Base-by-base conservation (phyloP, 2,113 vertebrate genomes). In the Capra hircus region DNA sequence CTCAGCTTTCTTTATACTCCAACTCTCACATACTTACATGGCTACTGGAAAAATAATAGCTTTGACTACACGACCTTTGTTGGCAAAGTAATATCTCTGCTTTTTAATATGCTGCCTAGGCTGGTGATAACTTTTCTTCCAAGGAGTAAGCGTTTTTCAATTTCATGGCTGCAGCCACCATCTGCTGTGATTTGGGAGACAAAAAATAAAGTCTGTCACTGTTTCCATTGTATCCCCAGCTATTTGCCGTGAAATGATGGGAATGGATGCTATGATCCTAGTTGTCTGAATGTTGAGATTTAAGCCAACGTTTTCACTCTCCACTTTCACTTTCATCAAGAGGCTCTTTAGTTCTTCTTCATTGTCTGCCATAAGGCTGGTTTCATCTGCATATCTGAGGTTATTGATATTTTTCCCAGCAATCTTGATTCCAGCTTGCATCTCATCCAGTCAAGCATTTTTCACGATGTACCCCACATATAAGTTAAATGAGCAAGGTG, bases 41-140 rank as follows among this genome's bases (percentile, higher is more conserved):
- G 7, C 62, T 5, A 19, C 7, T 2, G 62, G 33, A 67, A 19
- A 67, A 67, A n/a, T 4, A 2, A 19, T n/a, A 67, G 64, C 17
- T 19, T n/a, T 67, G 64, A 67, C 33, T 10, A 67, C 0, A 67
- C 0, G 2, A 16, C 4, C 16, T 67, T 67, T n/a, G 7, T 19
- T n/a, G 33, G 33, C 33, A 67, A n/a, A 67, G 4, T 67, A 36
- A 67, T 67, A 19, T 67, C 33, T 36, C 64, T 67, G 64, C 17
- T 67, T 67, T 67, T 67, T 21, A 67, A 67, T 21, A 67, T 67
- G 33, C 64, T 67, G 8, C 21, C 64, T 36, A 67, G 17, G 9
- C 36, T 21, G 4, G 33, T 21, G 2, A 67, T 36, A 67, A 36
- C 33, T 67, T 67, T 36, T 5, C 17, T 36, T 36, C 33, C 17